Evolutionary conservation across 1,140 invertebrate species (phyloP), one percentile per base, ranked within the genome.

Genomic region (Drosophila jambulina): DNA sequence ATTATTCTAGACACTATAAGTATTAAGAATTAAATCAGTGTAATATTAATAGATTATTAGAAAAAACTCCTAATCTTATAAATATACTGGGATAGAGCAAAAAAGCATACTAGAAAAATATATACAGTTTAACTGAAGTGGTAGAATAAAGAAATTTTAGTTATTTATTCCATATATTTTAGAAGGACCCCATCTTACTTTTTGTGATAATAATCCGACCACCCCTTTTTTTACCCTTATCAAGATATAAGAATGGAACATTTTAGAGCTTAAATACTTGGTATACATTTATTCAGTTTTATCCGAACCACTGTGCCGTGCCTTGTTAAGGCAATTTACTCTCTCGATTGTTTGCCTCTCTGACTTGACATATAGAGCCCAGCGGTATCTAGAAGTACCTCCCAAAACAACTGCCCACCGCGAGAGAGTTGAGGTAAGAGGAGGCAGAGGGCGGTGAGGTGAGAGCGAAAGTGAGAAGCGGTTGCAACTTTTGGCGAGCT

Each of bases 401-500:
- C 72, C 70, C 72, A 75, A 57, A 72, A 54, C 34, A 56, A 42
- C 27, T 62, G 29, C 67, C 67, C 68, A 59, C 21, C 34, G 40
- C 27, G 56, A 71, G 46, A 61, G 54, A 42, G 19, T 60, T 45
- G 27, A 46, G 46, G 46, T 27, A 43, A 69, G 49, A 69, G 19
- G 17, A 8, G 19, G 38, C 40, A 49, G 21, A 59, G 46, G 34
- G 19, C 17, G 19, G 21, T 32, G 29, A 46, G 54, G 29, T 43
- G 65, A 68, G 38, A 71, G 63, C 21, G 23, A 57, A 57, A 58
- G 57, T 56, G 71, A 46, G 45, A 53, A 36, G 21, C 29, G 32
- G 62, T 65, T 72, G 77, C 72, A 68, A 57, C 53, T 71, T 58
- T 62, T 49, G 62, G 54, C 46, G 74, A 83, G 32, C 64, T 25